phyloP scores from a whole-genome alignment of 1,140 invertebrate species.

The Hylaeus volcanicus region DNA sequence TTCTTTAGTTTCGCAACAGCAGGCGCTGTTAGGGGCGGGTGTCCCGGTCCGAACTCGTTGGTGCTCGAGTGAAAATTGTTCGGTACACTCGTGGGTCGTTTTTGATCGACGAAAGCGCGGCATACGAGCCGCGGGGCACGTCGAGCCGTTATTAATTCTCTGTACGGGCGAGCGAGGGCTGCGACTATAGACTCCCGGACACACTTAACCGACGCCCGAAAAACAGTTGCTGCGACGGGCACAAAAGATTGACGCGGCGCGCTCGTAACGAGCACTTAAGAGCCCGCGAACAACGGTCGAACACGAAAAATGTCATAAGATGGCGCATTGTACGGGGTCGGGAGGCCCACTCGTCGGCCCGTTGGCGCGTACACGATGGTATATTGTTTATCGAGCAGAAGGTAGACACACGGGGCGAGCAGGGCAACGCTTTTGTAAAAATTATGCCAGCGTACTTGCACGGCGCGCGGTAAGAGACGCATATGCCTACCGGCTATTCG shows the following conservation, averaged over 20 bases:
- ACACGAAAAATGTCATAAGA: slow-evolving; percentile 77
- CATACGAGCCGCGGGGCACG: neutral
- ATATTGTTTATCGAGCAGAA: slow-evolving; percentile 77
- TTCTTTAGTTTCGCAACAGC: too few species aligned
- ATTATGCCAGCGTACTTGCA: slow-evolving; percentile 45
- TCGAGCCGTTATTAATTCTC: slow-evolving; percentile 30
- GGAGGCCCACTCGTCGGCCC: slow-evolving; percentile 70
- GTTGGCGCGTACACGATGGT: slow-evolving; percentile 79
- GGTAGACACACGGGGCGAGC: slow-evolving; percentile 51
- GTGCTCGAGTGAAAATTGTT: neutral
- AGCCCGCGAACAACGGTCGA: slow-evolving; percentile 69
- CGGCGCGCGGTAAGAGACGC: slow-evolving; percentile 22
- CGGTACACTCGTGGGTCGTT: too few species aligned
- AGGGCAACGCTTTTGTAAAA: slow-evolving; percentile 64
- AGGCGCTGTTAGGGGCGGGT: too few species aligned
- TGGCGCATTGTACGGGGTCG: slow-evolving; percentile 68
- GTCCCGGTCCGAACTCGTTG: too few species aligned
- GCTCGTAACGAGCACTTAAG: slow-evolving; percentile 74
- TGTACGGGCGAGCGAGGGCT: neutral
- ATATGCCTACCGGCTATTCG: slow-evolving; percentile 52
- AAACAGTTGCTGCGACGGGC: slow-evolving; percentile 61
- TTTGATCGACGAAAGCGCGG: neutral
- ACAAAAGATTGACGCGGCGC: slow-evolving; percentile 59
- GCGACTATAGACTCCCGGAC: neutral
- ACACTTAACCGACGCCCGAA: slow-evolving; percentile 47